These are phyloP conservation scores for Thymelicus sylvestris DNA, from an alignment of 2,888 invertebrate species.

Conservation along the genomic window DNA sequence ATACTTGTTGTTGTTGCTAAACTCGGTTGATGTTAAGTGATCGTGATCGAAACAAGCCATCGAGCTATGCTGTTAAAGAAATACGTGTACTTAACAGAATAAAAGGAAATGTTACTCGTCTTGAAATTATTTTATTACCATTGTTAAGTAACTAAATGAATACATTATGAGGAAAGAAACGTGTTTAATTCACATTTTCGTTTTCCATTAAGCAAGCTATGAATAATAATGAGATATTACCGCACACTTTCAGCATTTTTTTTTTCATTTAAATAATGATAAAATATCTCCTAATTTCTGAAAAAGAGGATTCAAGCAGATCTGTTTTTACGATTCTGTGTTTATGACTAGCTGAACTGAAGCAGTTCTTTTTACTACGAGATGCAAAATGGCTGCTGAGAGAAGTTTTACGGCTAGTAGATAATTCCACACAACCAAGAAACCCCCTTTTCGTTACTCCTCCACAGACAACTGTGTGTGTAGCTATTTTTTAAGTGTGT, in stretches of 20 bases:
- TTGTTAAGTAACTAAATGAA: too few species aligned
- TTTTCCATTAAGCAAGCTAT: background rate
- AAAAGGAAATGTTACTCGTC: too few species aligned
- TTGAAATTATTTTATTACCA: too few species aligned
- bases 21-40: too few species aligned
- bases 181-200: constrained; percentile 4
- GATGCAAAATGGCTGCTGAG: background rate
- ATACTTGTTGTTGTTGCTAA: too few species aligned
- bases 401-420: background rate
- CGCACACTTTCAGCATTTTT: background rate
- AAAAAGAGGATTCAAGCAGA: background rate
- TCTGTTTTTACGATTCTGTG: background rate
- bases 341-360: background rate
- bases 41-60: too few species aligned
- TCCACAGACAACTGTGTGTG: too few species aligned
- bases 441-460: background rate
- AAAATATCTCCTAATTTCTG: constrained; percentile 1
- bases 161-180: background rate
- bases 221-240: constrained; percentile 9
- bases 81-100: too few species aligned
- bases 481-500: too few species aligned
- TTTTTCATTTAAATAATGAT: background rate
- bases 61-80: too few species aligned
- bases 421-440: too few species aligned
- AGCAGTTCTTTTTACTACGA: background rate